Base-by-base conservation (phyloP, 2,888 invertebrate species). In the Liodrosophila aerea region DNA sequence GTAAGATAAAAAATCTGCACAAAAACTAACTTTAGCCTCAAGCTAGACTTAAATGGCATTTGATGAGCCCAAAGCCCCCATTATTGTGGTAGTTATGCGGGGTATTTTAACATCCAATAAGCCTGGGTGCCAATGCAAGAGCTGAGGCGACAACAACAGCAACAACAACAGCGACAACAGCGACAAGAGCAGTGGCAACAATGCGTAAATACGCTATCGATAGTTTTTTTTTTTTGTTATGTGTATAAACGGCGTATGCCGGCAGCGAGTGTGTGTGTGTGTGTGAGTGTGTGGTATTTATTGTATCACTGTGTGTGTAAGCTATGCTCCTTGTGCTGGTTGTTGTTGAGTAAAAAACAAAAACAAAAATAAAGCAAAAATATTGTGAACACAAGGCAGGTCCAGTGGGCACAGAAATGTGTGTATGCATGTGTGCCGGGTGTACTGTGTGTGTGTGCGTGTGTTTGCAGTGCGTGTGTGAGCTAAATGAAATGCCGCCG, bases 201-300 rank as follows among this genome's bases (percentile, higher is more conserved):
- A 45, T 54, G 71, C 77, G 77, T 81, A 73, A 81, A 81, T 77
- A 70, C 56, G 54, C 52, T 67, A 78, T 78, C 85, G 74, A 78
- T 84, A 78, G 85, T 77, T 78, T 68, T 70, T 81, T 67, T 13
- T 54, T 64, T 76, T 84, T 78, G 74, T 65, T 82, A n/a, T n/a
- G n/a, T n/a, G n/a, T 73, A 78, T 78, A 73, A 82, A 85, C 56
- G 63, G 36, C 53, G 54, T 64, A 31, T 41, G 36, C 43, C 22
- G 22, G 22, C 22, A 22, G 22, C n/a, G 18, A 18, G 41, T 12
- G 31, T 47, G 41, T 16, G 22, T 39, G 16, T 51, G 39, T n/a
- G 40, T 54, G 44, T 56, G 46, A 34, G 27, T 50, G 37, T 56
- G 16, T 22, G 22, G 22, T 15, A 30, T 22, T 44, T 39, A 37